phyloP scores from a whole-genome alignment of 2,113 vertebrate species.

The Astatoreochromis straeleni region DNA sequence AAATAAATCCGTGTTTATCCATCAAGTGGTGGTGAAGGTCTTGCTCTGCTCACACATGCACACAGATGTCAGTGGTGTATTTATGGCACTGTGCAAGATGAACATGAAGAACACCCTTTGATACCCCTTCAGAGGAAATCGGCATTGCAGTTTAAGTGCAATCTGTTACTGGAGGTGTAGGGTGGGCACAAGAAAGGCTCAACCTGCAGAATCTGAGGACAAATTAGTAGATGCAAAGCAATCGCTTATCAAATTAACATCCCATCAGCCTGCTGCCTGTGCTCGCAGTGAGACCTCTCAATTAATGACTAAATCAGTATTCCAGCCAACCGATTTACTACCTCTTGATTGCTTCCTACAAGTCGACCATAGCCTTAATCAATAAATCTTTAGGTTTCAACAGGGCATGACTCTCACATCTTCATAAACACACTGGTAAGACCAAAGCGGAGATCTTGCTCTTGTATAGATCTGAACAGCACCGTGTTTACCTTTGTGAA shows the following conservation, averaged over 20 bases:
- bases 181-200: background rate
- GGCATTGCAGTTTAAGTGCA: background rate
- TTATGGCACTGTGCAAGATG: background rate
- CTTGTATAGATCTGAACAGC: background rate
- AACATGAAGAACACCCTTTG: background rate
- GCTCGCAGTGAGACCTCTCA: constrained; percentile 1
- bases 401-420: background rate
- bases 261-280: background rate
- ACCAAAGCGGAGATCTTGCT: background rate
- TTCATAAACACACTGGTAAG: background rate
- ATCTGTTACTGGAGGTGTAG: background rate
- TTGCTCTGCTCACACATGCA: background rate
- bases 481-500: background rate
- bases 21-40: background rate
- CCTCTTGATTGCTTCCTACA: constrained; percentile 30
- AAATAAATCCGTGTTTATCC: background rate
- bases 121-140: background rate
- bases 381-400: background rate
- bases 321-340: constrained; percentile 18
- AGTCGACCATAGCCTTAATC: background rate
- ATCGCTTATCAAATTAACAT: constrained; percentile 38
- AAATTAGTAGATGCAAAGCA: background rate
- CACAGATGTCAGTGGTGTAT: background rate
- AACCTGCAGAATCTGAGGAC: background rate
- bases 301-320: constrained; percentile 26